These are phyloP conservation scores for Pecten maximus DNA, from an alignment of 2,888 invertebrate genomes.

Conservation along the genomic window DNA sequence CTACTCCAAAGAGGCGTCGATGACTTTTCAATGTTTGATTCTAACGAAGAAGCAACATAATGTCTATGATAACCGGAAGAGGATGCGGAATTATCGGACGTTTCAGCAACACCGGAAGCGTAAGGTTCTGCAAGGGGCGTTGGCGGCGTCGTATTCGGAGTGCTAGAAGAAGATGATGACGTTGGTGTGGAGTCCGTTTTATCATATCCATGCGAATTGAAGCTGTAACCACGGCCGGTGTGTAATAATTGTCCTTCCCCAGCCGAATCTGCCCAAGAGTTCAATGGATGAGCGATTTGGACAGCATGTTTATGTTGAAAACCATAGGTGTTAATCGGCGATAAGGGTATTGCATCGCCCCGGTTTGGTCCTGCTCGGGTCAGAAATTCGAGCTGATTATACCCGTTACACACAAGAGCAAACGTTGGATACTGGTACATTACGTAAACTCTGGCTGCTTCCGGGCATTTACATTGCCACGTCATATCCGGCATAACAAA, in stretches of 20 bases:
- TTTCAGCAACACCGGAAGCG: neutral
- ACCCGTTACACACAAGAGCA: neutral
- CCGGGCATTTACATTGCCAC: constrained; percentile 22
- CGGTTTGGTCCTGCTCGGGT: neutral
- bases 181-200: neutral
- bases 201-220: neutral
- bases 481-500: constrained; percentile 23
- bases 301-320: neutral
- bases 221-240: neutral
- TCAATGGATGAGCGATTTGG: neutral
- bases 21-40: neutral
- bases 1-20: neutral
- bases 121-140: neutral
- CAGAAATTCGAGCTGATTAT: neutral
- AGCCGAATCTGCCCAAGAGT: neutral
- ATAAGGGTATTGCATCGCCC: neutral
- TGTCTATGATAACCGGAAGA: neutral
- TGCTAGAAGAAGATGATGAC: neutral
- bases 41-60: neutral
- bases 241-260: neutral
- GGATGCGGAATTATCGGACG: neutral
- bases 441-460: neutral
- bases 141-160: neutral
- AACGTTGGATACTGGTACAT: neutral
- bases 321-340: neutral